Conservation (phyloP, 2,888 invertebrate species). For the Ashinkailepas kermadecensis region DNA sequence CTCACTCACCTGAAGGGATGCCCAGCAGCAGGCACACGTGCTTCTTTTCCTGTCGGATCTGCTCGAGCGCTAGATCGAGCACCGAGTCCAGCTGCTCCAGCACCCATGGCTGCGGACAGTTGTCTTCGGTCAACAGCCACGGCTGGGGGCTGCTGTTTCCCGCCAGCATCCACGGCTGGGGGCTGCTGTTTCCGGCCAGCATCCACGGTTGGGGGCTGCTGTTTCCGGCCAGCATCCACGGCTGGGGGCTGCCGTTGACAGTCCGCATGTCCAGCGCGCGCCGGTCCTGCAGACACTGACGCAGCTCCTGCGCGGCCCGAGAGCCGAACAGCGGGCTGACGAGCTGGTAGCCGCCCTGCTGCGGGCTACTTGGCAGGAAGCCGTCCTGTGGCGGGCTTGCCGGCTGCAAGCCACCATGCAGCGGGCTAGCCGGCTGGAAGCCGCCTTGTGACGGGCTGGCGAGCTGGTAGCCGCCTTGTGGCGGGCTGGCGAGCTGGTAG, state of each 20-base stretch:
- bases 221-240: not conserved
- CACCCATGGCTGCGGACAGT: not conserved
- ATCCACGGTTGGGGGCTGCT: conserved; percentile 42
- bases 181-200: conserved; percentile 47
- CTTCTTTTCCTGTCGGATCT: conserved; percentile 75
- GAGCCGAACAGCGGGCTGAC: not conserved
- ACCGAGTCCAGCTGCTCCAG: conserved; percentile 37
- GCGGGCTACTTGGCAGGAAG: too few relatives aligned
- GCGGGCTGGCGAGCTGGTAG: not conserved
- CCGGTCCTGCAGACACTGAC: conserved; percentile 70
- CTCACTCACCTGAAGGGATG: conserved; percentile 70
- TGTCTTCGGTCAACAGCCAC: too few relatives aligned
- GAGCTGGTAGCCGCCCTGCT: not conserved
- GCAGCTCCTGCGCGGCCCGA: conserved; percentile 54
- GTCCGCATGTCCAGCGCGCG: conserved; percentile 72
- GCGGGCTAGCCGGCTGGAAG: too few relatives aligned
- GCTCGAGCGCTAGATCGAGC: conserved; percentile 71
- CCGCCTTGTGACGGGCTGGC: too few relatives aligned
- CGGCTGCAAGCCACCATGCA: not conserved
- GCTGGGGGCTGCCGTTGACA: conserved; percentile 50
- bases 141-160: too few relatives aligned
- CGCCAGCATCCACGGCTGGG: too few relatives aligned
- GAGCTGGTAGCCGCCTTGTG: too few relatives aligned
- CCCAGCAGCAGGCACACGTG: conserved; percentile 74
- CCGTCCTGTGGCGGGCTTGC: not conserved